Evolutionary conservation across 2,113 vertebrate species (phyloP).

Genomic region (Meleagris gallopavo): DNA sequence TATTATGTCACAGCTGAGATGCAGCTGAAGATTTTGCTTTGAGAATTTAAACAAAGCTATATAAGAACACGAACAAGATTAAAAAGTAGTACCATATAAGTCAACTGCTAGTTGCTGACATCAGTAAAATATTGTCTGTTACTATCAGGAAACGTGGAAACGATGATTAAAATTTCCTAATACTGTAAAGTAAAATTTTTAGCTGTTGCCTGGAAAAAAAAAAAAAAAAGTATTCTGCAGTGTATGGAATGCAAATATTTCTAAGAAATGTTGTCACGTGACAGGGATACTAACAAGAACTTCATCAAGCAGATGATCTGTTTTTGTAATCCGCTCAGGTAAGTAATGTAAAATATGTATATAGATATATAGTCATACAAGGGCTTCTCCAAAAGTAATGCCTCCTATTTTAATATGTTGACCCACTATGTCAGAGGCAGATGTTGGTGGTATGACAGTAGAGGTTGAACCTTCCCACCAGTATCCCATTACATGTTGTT

Average conservation of each 20-base stretch:
- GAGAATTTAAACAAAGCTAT: not conserved
- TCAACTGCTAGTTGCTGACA: conserved; percentile 47
- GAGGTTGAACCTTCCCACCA: too few species aligned
- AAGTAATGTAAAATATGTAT: not conserved
- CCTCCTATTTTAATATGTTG: too few species aligned
- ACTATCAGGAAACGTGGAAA: conserved; percentile 67
- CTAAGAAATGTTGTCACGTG: conserved; percentile 11
- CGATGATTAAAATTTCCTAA: conserved; percentile 58
- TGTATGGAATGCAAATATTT: conserved; percentile 38
- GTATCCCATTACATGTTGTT: too few species aligned
- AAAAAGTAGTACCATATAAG: conserved; percentile 26
- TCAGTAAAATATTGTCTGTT: conserved; percentile 66
- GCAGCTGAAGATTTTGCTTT: not conserved
- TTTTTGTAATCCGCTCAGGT: not conserved
- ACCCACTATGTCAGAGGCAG: too few species aligned
- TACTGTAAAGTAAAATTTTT: conserved; percentile 53
- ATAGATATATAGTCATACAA: too few species aligned
- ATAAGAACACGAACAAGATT: not conserved
- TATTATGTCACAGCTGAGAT: not conserved
- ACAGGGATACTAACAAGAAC: conserved; percentile 9
- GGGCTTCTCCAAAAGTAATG: too few species aligned
- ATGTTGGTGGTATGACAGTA: too few species aligned
- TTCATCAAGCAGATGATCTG: conserved; percentile 1
- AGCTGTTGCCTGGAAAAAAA: conserved; percentile 35
- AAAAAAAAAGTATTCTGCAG: not conserved